Base-by-base conservation (phyloP, 2,888 invertebrate species). In the Chironomus riparius region DNA sequence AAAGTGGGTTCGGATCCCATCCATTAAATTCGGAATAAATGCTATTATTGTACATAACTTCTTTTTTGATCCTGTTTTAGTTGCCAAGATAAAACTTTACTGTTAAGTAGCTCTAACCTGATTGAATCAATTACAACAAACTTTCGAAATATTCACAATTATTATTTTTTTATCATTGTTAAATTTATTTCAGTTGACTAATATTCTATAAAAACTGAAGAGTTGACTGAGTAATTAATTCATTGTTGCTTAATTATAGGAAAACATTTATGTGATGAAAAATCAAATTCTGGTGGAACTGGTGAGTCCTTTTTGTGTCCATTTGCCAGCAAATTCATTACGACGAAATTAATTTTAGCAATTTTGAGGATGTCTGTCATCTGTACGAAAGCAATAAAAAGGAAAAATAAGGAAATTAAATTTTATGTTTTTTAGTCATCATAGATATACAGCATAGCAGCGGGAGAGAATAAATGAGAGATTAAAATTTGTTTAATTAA, bases 301-400 rank as follows among this genome's bases (percentile, higher is more conserved):
- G 88, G 89, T 0, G 93, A 92, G 78, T 95, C 95, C 80, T 92
- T 90, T 83, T 94, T 95, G 83, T 97, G 97, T 7, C 97, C 98
- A 77, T 94, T 94, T 0, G 94, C 93, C 78, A 98, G 85, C 77
- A 98, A 86, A 84, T 96, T 97, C 84, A 97, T 87, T 13, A 98
- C 97, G 79, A 98, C 92, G 82, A 95, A 96, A 86, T 98, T 98
- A 0, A 95, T 96, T 87, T 98, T 98, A 61, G 94, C 91, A 78
- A 98, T 92, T 85, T 93, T 94, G 71, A 97, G 86, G 78, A 97
- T 87, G 81, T 92, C 92, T 38, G 87, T 86, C 77, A 93, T 89
- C 91, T 94, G 85, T 71, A 24, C 13, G 13, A 24, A 24, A 24
- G 65, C 3, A 24, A 22, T 22, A 6, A 22, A 65, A 65, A 65